Conservation (phyloP, 2,113 vertebrate species). For the Dicaeum eximium region DNA sequence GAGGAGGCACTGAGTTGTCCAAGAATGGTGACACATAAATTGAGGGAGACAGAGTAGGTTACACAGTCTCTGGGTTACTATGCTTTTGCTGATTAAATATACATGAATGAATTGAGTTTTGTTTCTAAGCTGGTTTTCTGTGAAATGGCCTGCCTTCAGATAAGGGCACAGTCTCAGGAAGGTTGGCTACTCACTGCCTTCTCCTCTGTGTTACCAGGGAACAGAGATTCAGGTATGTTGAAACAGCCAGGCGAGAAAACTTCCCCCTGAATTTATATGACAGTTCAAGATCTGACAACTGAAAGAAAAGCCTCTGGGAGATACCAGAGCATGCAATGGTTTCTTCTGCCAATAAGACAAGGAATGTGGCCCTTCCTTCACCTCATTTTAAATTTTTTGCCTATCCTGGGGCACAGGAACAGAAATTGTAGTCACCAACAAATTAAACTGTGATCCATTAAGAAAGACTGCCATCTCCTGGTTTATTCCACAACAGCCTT, state of each 20-base stretch:
- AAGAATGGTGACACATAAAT: neutral
- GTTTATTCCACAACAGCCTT: neutral
- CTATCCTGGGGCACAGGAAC: neutral
- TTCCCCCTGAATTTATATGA: neutral
- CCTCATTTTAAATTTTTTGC: neutral
- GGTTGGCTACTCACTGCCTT: neutral
- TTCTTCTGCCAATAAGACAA: neutral
- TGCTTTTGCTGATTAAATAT: neutral
- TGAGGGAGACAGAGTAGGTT: neutral
- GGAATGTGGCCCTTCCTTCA: neutral
- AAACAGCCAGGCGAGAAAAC: neutral
- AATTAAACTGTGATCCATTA: constrained; percentile 4
- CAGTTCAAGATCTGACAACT: neutral
- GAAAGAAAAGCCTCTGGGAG: neutral
- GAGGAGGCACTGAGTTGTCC: neutral
- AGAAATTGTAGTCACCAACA: neutral
- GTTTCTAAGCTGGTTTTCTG: neutral
- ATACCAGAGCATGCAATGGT: neutral
- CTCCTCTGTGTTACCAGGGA: neutral
- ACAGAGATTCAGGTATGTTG: neutral
- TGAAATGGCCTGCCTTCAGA: neutral
- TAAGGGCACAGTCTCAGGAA: neutral
- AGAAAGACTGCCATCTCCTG: constrained; percentile 75
- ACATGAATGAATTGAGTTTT: neutral
- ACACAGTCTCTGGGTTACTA: neutral